A percentile compares a stretch with the other conserved stretches of the same genome.
Evolutionary conservation across 2,888 invertebrate genomes (phyloP).

Genomic region (Volucella zonaria): DNA sequence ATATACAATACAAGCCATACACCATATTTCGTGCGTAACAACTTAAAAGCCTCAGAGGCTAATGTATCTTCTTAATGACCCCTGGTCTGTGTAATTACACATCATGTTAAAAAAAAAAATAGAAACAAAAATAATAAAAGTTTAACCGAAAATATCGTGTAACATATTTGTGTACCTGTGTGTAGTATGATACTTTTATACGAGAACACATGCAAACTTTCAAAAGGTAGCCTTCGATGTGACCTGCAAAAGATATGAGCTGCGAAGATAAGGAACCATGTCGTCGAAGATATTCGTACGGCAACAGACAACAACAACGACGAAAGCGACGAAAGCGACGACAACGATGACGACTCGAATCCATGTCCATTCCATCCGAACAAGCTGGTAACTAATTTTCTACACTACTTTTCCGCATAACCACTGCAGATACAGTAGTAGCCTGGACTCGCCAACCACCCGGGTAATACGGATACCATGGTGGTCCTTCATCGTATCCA

Average conservation of each 20-base stretch:
- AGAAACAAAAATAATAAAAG: conserved; percentile 1
- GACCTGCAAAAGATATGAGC: conserved; percentile 59
- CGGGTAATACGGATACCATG: conserved; percentile 2
- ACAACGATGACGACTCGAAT: conserved; percentile 1
- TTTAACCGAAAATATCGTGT: conserved; percentile 20
- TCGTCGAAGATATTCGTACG: conserved; percentile 40
- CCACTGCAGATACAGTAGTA: conserved; percentile 1
- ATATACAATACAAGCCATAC: background rate
- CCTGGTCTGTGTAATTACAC: conserved; percentile 55
- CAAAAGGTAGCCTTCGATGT: conserved; percentile 9
- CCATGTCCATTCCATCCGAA: conserved; percentile 53
- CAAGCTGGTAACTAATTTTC: conserved; percentile 62
- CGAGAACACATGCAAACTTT: conserved; percentile 21
- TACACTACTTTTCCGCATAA: conserved; percentile 55
- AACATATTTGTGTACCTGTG: conserved; percentile 10
- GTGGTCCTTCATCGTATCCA: conserved; percentile 45
- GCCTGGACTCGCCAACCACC: background rate
- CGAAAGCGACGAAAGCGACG: background rate
- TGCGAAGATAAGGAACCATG: conserved; percentile 58
- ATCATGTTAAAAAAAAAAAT: conserved; percentile 31
- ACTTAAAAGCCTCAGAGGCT: conserved; percentile 66
- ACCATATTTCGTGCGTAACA: conserved; percentile 48
- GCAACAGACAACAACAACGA: conserved; percentile 23
- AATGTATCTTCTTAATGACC: conserved; percentile 69
- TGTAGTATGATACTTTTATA: background rate